Percentiles rank a stretch among this genome's conserved stretches.
These are phyloP conservation scores for Notamacropus eugenii DNA, from an alignment of 2,797 vertebrate species.

Conservation along the genomic window DNA sequence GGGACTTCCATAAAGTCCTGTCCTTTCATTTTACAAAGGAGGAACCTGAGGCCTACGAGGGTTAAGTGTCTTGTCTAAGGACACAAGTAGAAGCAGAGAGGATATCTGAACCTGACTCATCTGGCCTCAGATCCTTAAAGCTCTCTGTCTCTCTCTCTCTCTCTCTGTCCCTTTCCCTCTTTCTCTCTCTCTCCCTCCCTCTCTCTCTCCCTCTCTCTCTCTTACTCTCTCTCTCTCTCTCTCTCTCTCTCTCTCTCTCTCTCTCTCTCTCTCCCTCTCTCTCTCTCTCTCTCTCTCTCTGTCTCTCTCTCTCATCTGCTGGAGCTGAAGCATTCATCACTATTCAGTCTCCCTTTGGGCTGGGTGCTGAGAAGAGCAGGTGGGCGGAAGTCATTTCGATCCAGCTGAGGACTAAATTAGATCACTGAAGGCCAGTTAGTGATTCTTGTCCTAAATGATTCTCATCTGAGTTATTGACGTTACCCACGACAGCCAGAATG, in stretches of 20 bases:
- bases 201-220: no score
- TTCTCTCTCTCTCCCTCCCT: not conserved
- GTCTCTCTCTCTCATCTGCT: not conserved
- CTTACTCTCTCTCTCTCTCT: no score
- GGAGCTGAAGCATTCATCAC: not conserved
- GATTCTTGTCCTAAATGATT: not conserved
- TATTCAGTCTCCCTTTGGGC: not conserved
- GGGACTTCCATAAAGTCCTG: not conserved
- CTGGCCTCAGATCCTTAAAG: not conserved
- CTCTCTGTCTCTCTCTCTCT: no score
- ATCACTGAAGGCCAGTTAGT: not conserved
- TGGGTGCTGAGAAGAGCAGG: constrained; percentile 4
- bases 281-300: not conserved
- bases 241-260: no score
- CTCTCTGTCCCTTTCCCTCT: no score
- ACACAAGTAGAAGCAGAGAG: not conserved
- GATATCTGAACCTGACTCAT: not conserved
- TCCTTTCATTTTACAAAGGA: not conserved
- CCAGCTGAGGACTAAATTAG: not conserved
- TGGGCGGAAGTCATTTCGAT: not conserved
- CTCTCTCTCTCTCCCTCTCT: no score
- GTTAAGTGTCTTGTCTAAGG: not conserved
- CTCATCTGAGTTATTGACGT: not conserved
- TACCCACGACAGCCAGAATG: not conserved
- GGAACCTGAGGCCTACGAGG: not conserved